Evolutionary conservation across 2,113 vertebrate genomes (phyloP).

Genomic region (Rhineura floridana): DNA sequence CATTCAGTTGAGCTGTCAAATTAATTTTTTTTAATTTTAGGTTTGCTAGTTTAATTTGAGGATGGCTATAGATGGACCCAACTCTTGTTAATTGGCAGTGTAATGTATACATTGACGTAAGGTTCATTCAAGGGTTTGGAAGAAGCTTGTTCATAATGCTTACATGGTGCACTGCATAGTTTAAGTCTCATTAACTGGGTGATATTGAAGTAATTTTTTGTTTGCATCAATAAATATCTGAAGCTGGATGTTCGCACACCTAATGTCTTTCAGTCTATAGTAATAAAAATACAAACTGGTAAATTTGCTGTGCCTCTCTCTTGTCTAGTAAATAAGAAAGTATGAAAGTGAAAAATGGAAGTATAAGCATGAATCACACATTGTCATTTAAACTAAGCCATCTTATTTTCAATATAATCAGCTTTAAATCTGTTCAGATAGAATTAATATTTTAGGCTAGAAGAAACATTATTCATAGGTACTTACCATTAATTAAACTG

Average conservation of each 20-base stretch:
- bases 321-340: not conserved
- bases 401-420: constrained; percentile 33
- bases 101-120: not conserved
- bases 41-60: constrained; percentile 5
- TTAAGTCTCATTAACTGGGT: not conserved
- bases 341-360: constrained; percentile 4
- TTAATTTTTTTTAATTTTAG: not conserved
- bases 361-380: not conserved
- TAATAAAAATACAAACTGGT: not conserved
- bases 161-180: not conserved
- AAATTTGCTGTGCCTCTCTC: not conserved
- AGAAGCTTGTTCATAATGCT: not conserved
- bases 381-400: constrained; percentile 24
- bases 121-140: not conserved
- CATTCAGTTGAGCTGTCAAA: not conserved
- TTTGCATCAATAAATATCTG: not conserved
- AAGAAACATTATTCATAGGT: constrained; percentile 19
- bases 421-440: not conserved
- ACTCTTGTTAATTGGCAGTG: not conserved
- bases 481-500: constrained; percentile 51
- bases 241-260: not conserved
- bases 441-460: constrained; percentile 15
- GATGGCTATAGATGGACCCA: not conserved
- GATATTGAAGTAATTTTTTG: not conserved
- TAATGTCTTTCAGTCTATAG: not conserved